Conservation (phyloP, 2,888 invertebrate species). For the Parelbella ahira region DNA sequence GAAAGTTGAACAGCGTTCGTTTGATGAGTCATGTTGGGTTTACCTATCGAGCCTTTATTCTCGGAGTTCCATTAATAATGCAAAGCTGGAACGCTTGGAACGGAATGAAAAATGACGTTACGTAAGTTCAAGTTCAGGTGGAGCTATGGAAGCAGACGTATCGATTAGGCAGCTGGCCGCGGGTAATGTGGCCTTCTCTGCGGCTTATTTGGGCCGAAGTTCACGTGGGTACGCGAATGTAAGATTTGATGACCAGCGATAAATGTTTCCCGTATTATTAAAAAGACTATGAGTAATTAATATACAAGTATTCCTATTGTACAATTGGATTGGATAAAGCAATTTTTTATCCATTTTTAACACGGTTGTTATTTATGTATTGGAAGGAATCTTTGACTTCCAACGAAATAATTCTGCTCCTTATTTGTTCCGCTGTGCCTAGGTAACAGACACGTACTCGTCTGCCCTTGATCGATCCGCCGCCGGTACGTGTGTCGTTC, state of each 20-base stretch:
- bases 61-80: conserved; percentile 13
- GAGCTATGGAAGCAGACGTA: conserved; percentile 21
- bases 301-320: too few relatives aligned
- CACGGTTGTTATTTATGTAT: too few relatives aligned
- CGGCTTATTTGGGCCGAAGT: conserved; percentile 4
- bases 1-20: conserved; percentile 4
- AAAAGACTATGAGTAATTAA: too few relatives aligned
- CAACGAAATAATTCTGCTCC: background rate
- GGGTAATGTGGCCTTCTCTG: conserved; percentile 3
- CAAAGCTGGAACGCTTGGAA: conserved; percentile 3
- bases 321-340: too few relatives aligned
- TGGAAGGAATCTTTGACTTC: too few relatives aligned
- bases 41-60: conserved; percentile 10
- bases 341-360: too few relatives aligned
- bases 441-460: conserved; percentile 33
- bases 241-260: background rate
- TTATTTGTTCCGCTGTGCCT: conserved; percentile 4
- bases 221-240: background rate
- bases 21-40: conserved; percentile 16
- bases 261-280: too few relatives aligned
- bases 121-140: conserved; percentile 25
- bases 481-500: conserved; percentile 52
- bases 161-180: conserved; percentile 17
- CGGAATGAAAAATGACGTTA: conserved; percentile 22
- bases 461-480: conserved; percentile 70